These are phyloP conservation scores for Rotaria sp. DNA, from an alignment of 2,888 invertebrate genomes.

Conservation along the genomic window DNA sequence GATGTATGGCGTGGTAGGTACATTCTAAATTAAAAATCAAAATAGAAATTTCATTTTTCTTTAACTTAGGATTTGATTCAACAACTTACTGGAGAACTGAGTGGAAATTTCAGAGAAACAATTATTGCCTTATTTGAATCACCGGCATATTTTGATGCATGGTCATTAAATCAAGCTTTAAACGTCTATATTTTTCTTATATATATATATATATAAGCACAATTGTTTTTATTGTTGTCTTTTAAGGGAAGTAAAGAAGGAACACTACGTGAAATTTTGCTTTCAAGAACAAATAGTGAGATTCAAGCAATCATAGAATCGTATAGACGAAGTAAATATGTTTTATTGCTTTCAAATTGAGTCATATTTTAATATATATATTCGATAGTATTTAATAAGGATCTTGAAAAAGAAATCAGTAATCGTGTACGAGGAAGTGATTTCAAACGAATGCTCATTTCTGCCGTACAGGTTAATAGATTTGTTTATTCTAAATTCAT, in stretches of 20 bases:
- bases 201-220: neutral
- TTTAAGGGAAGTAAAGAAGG: neutral
- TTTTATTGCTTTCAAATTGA: too few species aligned
- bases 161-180: neutral
- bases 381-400: neutral
- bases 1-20: neutral
- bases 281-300: neutral
- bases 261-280: neutral
- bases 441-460: neutral
- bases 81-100: neutral
- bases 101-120: constrained; percentile 10
- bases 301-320: neutral
- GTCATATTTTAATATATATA: neutral
- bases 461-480: neutral
- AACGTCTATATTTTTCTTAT: neutral
- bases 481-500: too few species aligned
- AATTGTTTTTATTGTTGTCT: neutral
- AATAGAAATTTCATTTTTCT: neutral
- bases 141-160: neutral
- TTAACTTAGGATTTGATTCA: neutral
- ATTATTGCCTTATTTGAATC: neutral
- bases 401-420: constrained; percentile 31
- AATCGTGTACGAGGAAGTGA: constrained; percentile 9
- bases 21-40: neutral
- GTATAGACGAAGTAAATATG: neutral